Conservation (phyloP, 2,888 invertebrate genomes). For the Nephrocerus scutellatus region DNA sequence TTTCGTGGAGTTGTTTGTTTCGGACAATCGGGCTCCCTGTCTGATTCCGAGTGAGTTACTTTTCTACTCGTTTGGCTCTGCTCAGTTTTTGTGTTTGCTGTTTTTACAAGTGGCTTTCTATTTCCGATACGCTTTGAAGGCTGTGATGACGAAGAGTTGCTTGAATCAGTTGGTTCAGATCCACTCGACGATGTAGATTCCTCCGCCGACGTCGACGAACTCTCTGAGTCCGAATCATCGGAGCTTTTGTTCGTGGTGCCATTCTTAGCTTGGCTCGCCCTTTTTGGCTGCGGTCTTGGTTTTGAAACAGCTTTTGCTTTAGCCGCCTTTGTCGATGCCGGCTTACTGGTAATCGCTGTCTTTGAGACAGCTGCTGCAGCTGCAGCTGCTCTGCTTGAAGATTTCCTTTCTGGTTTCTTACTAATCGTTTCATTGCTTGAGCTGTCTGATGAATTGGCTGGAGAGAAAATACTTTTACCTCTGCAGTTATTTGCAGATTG, state of each 20-base stretch:
- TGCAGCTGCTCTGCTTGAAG: background rate
- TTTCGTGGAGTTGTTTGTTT: conserved; percentile 51
- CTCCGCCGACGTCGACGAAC: conserved; percentile 30
- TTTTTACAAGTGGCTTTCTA: too few relatives aligned
- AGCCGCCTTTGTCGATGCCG: conserved; percentile 9
- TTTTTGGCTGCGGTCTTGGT: conserved; percentile 37
- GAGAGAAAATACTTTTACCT: conserved; percentile 78
- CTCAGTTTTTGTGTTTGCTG: conserved; percentile 24
- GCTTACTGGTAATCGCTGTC: conserved; percentile 5
- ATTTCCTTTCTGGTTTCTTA: conserved; percentile 21
- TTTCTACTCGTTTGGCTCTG: too few relatives aligned
- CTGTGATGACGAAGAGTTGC: conserved; percentile 20
- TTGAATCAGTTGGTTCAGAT: conserved; percentile 32
- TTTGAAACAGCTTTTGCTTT: conserved; percentile 11
- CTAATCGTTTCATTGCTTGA: conserved; percentile 50
- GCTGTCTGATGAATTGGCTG: conserved; percentile 64
- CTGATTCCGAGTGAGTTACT: conserved; percentile 53
- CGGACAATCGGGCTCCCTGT: conserved; percentile 33
- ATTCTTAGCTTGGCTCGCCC: too few relatives aligned
- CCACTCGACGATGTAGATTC: conserved; percentile 38
- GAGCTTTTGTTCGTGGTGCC: conserved; percentile 12
- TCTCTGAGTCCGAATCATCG: conserved; percentile 21
- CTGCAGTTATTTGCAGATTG: conserved; percentile 30
- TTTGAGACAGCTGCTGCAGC: conserved; percentile 3
- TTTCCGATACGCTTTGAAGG: too few relatives aligned